phyloP scores from a whole-genome alignment of 2,113 vertebrate genomes.

The Chionis minor region DNA sequence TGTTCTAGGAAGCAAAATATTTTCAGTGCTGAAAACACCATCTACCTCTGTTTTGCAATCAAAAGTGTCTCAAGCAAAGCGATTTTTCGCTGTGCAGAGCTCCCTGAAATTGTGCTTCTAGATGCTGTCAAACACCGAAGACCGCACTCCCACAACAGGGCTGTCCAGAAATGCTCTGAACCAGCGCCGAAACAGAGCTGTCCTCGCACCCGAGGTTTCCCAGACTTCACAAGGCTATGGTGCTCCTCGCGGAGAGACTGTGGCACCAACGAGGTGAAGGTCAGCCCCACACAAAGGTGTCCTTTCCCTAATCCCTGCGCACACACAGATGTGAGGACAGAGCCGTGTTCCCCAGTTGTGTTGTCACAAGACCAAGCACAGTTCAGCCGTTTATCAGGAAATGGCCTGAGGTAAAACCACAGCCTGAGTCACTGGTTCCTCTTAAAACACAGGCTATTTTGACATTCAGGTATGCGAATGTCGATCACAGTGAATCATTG shows the following conservation, averaged over 20 bases:
- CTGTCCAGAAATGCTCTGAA: not conserved
- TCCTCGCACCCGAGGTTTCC: not conserved
- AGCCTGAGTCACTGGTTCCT: conserved; percentile 49
- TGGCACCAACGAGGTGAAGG: accelerated
- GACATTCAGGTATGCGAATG: conserved; percentile 11
- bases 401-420: conserved; percentile 43
- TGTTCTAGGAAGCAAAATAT: not conserved
- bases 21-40: not conserved
- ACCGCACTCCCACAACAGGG: not conserved
- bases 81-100: not conserved
- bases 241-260: not conserved
- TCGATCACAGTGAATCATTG: conserved; percentile 24
- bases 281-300: not conserved
- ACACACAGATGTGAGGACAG: not conserved
- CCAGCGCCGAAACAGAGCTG: not conserved
- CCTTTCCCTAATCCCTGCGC: not conserved
- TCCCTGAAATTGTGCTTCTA: not conserved
- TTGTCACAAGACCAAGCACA: conserved; percentile 6
- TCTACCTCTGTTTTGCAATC: not conserved
- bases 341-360: not conserved
- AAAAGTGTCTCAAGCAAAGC: not conserved
- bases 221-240: not conserved
- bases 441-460: conserved; percentile 25
- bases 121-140: not conserved
- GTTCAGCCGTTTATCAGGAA: conserved; percentile 29